Conservation (phyloP, 2,113 vertebrate genomes). For the Odocoileus virginianus region DNA sequence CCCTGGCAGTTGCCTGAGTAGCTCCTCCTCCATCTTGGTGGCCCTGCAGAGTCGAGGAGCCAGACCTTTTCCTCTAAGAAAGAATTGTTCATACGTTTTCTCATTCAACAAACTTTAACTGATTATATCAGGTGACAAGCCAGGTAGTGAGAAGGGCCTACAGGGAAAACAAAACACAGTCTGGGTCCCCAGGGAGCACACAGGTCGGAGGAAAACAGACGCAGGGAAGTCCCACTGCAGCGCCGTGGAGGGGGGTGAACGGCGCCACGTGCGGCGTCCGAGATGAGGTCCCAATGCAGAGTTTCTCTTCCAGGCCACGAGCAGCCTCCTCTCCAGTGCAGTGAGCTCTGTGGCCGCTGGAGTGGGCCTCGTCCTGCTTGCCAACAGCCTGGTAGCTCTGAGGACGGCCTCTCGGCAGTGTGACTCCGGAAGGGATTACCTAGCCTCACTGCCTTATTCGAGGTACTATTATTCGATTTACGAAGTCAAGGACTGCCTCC, state of each 20-base stretch:
- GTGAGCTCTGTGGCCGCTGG: neutral
- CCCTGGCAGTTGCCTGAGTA: neutral
- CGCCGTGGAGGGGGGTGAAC: neutral
- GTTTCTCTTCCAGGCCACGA: slow-evolving; percentile 15
- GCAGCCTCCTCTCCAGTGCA: neutral
- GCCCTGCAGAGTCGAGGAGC: neutral
- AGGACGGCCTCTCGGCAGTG: neutral
- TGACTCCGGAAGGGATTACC: neutral
- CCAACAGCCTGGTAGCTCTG: neutral
- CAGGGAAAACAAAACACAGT: neutral
- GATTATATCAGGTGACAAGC: neutral
- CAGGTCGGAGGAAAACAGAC: neutral
- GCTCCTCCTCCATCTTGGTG: neutral
- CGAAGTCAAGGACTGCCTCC: neutral
- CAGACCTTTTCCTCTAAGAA: neutral
- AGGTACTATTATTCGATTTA: neutral
- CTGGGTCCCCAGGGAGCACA: neutral
- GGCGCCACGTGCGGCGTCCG: rapidly evolving
- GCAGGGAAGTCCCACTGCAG: rapidly evolving
- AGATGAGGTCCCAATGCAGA: neutral
- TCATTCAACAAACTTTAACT: neutral
- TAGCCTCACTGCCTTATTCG: neutral
- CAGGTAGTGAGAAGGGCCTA: neutral
- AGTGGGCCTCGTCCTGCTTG: neutral
- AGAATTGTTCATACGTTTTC: neutral